These are phyloP conservation scores for Cisticola juncidis DNA, from an alignment of 2,113 vertebrate genomes.

Conservation along the genomic window DNA sequence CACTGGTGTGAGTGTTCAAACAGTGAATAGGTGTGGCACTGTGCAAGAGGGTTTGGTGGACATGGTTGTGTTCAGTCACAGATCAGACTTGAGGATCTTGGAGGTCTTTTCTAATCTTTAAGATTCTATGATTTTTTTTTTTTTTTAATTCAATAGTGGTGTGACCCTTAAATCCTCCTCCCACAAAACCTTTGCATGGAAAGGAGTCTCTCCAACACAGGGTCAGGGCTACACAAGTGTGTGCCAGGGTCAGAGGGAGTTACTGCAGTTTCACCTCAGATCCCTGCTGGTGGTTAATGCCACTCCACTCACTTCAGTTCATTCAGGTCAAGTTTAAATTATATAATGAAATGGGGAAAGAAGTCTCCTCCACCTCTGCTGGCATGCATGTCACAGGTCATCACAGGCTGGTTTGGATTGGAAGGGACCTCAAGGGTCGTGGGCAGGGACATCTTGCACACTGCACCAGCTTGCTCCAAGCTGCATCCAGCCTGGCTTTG, in stretches of 20 bases:
- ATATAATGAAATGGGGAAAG: background rate
- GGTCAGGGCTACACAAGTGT: background rate
- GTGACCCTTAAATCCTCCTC: background rate
- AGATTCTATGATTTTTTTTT: background rate
- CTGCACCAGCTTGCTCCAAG: background rate
- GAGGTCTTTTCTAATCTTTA: background rate
- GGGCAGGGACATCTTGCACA: background rate
- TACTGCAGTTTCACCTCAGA: background rate
- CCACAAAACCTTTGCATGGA: background rate
- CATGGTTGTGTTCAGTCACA: background rate
- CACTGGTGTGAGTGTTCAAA: background rate
- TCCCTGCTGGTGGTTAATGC: rapidly evolving
- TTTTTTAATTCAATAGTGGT: background rate
- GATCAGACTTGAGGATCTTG: too few species aligned
- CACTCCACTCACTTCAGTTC: background rate
- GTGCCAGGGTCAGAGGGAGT: rapidly evolving
- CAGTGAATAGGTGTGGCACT: background rate
- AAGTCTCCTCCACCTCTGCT: rapidly evolving
- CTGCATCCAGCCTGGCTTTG: rapidly evolving
- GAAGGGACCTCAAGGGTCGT: background rate
- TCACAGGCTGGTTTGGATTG: background rate
- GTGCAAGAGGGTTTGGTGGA: background rate
- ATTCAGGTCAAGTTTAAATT: background rate
- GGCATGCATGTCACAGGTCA: rapidly evolving
- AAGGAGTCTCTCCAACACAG: rapidly evolving